Percentiles rank a stretch among this genome's conserved stretches.
Conservation (phyloP, 2,888 invertebrate species). For the Melipona beecheii region DNA sequence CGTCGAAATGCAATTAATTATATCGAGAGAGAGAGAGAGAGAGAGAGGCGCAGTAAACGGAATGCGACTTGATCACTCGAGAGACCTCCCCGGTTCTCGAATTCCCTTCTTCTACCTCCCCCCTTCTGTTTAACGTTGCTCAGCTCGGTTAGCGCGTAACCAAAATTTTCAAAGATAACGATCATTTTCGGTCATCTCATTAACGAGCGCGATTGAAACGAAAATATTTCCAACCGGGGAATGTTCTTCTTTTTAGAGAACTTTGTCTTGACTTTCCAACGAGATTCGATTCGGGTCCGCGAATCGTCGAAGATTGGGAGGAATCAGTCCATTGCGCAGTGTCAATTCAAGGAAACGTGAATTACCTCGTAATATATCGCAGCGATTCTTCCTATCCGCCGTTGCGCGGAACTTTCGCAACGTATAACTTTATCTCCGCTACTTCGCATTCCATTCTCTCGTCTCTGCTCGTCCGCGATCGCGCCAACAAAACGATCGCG, state of each 20-base stretch:
- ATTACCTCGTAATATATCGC: not conserved
- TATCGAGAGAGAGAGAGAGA: not conserved
- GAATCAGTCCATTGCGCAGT: not conserved
- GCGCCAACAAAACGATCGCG: not conserved
- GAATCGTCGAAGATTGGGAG: not conserved
- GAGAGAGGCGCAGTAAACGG: not conserved
- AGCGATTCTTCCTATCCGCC: not conserved
- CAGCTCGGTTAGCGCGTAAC: not conserved
- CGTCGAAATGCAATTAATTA: conserved; percentile 54
- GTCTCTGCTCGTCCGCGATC: not conserved
- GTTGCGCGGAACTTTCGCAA: not conserved
- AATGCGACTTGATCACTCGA: conserved; percentile 27
- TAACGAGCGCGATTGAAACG: not conserved
- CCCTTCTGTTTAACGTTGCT: not conserved
- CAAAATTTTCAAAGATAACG: not conserved
- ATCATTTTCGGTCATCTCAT: not conserved
- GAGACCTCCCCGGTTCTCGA: conserved; percentile 13
- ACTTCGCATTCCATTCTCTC: conserved; percentile 6
- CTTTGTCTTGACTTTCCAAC: not conserved
- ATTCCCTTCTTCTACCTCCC: not conserved
- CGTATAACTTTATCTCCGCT: conserved; percentile 15
- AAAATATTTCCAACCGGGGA: not conserved
- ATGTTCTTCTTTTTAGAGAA: no score
- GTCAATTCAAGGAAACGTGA: not conserved
- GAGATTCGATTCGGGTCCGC: not conserved